Conservation (phyloP, 1,140 invertebrate genomes). For the Diorhabda elongata region DNA sequence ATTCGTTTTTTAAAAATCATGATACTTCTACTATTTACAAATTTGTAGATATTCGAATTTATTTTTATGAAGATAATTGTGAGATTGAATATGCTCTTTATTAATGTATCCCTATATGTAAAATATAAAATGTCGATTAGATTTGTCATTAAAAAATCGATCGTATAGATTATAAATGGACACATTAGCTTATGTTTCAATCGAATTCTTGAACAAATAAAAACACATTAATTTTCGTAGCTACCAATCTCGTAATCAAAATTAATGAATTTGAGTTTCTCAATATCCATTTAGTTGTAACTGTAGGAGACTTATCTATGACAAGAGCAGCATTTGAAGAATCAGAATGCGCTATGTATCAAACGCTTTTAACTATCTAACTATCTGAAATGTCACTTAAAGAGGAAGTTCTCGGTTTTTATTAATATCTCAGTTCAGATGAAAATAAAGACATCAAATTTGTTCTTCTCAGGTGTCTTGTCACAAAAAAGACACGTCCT, state of each 20-base stretch:
- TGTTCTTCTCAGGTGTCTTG: conserved; percentile 20
- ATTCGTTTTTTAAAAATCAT: no score
- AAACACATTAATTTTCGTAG: neutral
- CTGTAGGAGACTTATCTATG: neutral
- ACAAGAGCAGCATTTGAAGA: neutral
- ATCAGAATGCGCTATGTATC: conserved; percentile 2
- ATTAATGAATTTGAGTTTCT: conserved; percentile 3
- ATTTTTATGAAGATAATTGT: no score
- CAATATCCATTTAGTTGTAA: neutral
- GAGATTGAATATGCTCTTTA: no score
- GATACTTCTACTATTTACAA: no score
- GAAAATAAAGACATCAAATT: conserved; percentile 23
- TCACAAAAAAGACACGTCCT: conserved; percentile 17
- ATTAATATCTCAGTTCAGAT: conserved; percentile 16
- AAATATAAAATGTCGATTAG: no score
- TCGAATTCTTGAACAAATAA: conserved; percentile 3
- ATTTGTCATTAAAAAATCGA: no score
- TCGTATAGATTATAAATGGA: no score
- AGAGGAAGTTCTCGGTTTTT: conserved; percentile 14
- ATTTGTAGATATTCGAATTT: no score
- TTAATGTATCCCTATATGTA: no score
- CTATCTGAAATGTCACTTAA: conserved; percentile 13
- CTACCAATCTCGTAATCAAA: conserved; percentile 2
- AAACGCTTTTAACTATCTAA: neutral
- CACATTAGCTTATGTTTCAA: neutral